Evolutionary conservation across 2,797 vertebrate genomes (phyloP).

Genomic region (Sebastes baramenuke): DNA sequence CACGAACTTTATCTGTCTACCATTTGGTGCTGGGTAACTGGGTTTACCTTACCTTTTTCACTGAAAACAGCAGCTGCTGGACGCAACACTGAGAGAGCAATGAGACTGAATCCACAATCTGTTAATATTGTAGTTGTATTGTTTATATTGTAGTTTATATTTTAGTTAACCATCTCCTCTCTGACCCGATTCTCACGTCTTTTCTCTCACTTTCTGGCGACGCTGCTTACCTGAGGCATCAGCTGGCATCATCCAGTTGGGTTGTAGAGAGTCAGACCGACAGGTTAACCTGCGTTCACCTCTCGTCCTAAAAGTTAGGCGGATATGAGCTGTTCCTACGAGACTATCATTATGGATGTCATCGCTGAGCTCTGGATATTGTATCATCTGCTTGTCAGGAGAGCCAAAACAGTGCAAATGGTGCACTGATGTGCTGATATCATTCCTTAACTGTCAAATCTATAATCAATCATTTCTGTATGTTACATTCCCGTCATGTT

Average conservation of each 20-base stretch:
- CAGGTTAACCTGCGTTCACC: constrained; percentile 8
- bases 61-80: too few species aligned
- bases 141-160: too few species aligned
- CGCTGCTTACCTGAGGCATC: neutral
- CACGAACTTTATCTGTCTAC: accelerated
- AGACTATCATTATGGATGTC: neutral
- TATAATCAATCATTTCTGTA: neutral
- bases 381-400: constrained; percentile 1
- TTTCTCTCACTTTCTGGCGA: neutral
- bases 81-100: neutral
- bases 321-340: neutral
- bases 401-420: neutral
- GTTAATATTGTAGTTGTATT: too few species aligned
- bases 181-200: accelerated
- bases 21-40: neutral
- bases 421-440: neutral
- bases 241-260: constrained; percentile 10
- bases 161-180: neutral
- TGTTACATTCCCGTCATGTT: neutral
- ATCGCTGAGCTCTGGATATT: neutral
- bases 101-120: neutral
- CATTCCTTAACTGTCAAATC: neutral
- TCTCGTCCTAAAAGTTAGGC: neutral
- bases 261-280: neutral
- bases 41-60: neutral